Base-by-base conservation (phyloP, 2,888 invertebrate genomes). In the Cephus pulcher region DNA sequence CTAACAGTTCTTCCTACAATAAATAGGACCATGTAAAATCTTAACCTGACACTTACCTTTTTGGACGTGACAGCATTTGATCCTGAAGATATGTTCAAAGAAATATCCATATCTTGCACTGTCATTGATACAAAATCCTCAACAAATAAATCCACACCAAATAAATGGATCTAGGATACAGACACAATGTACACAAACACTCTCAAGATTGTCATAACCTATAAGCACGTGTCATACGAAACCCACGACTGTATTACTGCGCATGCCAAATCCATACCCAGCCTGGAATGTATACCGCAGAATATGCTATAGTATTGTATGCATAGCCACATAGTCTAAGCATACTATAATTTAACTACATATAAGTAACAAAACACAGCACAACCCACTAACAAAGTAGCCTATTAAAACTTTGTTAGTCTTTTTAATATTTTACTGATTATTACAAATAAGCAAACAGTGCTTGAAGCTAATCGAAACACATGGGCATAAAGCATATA, bases 101-200 rank as follows among this genome's bases (percentile, higher is more conserved):
- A 87, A 79, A 91, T 90, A 82, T 91, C 90, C 86, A 89, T 90
- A 12, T 87, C 86, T 75, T 83, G 80, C 71, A 89, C 81, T 37
- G 86, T 84, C 88, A 90, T 88, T 81, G 75, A 77, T 73, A 77
- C 75, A 69, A 33, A 75, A 78, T 69, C 34, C 37, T 56, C 56
- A 56, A 23, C 56, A 56, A 40, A 6, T 40, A 23, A 23, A 4
- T 23, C 40, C 40, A 56, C 40, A 56, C 40, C 9, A 23, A 56
- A 56, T 56, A 56, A 56, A 56, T 56, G 23, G 6, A 56, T 9
- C 9, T 56, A 56, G 9, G 9, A 56, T 23, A 9, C 1, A 56
- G 9, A 56, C 56, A 56, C 56, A 56, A 56, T 23, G 23, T 23
- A 56, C 56, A 56, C 6, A 56, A 23, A 56, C 23, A 56, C 2